Evolutionary conservation across 2,888 invertebrate species (phyloP).

Genomic region (Caenorhabditis sp.): DNA sequence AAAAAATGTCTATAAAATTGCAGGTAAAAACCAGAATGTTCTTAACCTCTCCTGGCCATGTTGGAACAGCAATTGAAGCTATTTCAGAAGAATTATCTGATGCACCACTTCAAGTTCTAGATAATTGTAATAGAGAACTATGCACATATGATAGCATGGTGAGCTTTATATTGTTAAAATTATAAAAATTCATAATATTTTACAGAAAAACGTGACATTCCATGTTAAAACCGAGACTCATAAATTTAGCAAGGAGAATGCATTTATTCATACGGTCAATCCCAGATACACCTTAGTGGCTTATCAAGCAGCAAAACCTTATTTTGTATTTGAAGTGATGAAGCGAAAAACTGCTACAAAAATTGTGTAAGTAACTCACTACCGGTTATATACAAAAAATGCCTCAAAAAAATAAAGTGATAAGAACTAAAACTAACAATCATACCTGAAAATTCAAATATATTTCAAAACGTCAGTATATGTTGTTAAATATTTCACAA

Average conservation of each 20-base stretch:
- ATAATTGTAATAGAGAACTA: slow-evolving; percentile 35
- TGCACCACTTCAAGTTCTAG: slow-evolving; percentile 36
- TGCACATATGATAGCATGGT: slow-evolving; percentile 40
- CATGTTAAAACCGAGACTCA: slow-evolving; percentile 39
- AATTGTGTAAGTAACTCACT: slow-evolving; percentile 16
- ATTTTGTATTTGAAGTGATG: slow-evolving; percentile 44
- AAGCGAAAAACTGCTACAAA: slow-evolving; percentile 31
- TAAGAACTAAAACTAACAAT: too few relatives aligned
- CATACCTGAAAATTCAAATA: too few relatives aligned
- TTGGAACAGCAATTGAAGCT: slow-evolving; percentile 36
- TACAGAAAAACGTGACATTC: slow-evolving; percentile 33
- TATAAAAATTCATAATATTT: not conserved
- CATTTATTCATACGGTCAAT: slow-evolving; percentile 36
- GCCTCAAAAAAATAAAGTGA: too few relatives aligned
- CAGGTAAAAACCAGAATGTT: slow-evolving; percentile 47
- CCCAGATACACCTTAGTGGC: slow-evolving; percentile 38
- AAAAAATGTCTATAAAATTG: too few relatives aligned
- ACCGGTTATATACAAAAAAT: not conserved
- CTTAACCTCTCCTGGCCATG: slow-evolving; percentile 22
- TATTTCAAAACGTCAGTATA: too few relatives aligned
- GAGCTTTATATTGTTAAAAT: not conserved
- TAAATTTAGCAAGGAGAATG: slow-evolving; percentile 38
- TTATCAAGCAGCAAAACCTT: slow-evolving; percentile 46
- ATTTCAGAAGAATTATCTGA: slow-evolving; percentile 46
- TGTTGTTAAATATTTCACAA: too few relatives aligned